Evolutionary conservation across 2,113 vertebrate genomes (phyloP).

Genomic region (Aplodontia rufa): DNA sequence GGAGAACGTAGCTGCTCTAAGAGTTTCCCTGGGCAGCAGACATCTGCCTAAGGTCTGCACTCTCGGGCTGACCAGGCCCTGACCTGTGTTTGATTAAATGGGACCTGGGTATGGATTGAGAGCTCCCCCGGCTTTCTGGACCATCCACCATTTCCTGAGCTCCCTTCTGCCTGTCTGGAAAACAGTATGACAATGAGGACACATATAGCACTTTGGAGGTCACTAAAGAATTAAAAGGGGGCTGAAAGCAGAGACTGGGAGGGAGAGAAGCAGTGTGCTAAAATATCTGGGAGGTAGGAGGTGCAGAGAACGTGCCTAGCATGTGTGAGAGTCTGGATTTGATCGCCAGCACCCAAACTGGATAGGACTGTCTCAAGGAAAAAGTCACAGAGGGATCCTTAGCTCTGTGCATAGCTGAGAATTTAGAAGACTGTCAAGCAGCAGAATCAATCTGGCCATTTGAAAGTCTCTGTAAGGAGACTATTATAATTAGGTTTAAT

Average conservation of each 20-base stretch:
- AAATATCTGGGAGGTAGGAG: background rate
- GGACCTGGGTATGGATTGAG: too few species aligned
- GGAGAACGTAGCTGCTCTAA: background rate
- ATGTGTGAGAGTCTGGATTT: background rate
- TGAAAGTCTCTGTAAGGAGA: background rate
- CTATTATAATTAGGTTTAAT: background rate
- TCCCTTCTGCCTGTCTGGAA: background rate
- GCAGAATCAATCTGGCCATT: background rate
- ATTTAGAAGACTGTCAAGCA: background rate
- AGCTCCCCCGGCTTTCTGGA: fast-evolving
- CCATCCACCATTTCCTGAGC: background rate
- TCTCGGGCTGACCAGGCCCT: background rate
- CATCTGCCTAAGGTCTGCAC: conserved; percentile 56
- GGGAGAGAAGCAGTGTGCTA: background rate
- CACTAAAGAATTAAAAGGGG: background rate
- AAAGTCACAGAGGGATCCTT: fast-evolving
- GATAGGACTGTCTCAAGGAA: background rate
- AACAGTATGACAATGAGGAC: background rate
- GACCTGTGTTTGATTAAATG: background rate
- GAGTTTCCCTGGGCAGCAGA: conserved; percentile 48
- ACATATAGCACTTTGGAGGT: fast-evolving
- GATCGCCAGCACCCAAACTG: background rate
- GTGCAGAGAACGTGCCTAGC: background rate
- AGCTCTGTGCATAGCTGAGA: background rate
- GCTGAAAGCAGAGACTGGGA: background rate